Evolutionary conservation across 1,140 invertebrate species (phyloP).

Genomic region (Drosophila grimshawi): DNA sequence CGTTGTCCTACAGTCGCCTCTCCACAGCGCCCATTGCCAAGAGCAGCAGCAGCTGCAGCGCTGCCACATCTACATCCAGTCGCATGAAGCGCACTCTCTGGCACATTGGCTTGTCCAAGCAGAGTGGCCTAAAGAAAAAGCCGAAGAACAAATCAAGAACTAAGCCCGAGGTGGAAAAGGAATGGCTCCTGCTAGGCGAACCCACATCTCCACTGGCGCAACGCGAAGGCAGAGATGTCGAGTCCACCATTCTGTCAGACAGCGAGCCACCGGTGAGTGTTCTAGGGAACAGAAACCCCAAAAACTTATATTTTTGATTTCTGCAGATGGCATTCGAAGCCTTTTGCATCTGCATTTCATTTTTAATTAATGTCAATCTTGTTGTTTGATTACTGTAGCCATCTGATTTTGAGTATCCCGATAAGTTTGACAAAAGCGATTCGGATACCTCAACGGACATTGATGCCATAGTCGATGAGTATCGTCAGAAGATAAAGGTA

Average conservation of each 20-base stretch:
- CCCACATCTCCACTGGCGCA: conserved; percentile 78
- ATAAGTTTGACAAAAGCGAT: conserved; percentile 79
- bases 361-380: neutral
- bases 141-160: conserved; percentile 65
- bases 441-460: conserved; percentile 84
- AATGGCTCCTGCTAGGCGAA: conserved; percentile 82
- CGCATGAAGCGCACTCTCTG: conserved; percentile 73
- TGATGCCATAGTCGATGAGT: conserved; percentile 84
- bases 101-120: conserved; percentile 74
- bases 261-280: conserved; percentile 69
- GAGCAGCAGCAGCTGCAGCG: conserved; percentile 57
- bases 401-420: conserved; percentile 80
- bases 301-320: no score
- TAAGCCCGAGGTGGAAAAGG: conserved; percentile 81
- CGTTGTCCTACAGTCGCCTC: conserved; percentile 78
- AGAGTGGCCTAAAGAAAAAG: conserved; percentile 59
- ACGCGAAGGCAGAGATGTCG: conserved; percentile 68
- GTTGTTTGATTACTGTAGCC: conserved; percentile 44
- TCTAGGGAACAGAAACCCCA: no score
- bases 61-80: conserved; percentile 45
- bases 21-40: conserved; percentile 71
- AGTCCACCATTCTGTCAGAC: conserved; percentile 78
- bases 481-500: conserved; percentile 82
- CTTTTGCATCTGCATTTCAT: no score
- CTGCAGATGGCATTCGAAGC: no score